phyloP scores from a whole-genome alignment of 37 sponge, comb jelly and placozoan species.

The Agelas oroides region DNA sequence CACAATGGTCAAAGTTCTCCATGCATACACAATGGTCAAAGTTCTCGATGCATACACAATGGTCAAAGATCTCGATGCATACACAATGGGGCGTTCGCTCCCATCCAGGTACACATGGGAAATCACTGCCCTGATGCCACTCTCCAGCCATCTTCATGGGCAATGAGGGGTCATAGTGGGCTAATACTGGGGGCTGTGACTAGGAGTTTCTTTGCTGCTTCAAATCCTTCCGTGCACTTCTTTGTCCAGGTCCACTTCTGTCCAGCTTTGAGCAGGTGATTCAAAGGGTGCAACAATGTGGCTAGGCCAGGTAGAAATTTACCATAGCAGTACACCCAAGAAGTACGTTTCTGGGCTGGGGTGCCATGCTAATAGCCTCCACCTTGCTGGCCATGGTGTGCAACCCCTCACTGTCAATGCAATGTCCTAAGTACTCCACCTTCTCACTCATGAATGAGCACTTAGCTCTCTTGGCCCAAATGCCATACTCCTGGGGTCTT shows the following conservation, averaged over 20 bases:
- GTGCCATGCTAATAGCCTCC: slow-evolving; percentile 37
- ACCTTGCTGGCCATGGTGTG: slow-evolving; percentile 26
- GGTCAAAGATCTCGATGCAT: no score
- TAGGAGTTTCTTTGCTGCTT: slow-evolving; percentile 12
- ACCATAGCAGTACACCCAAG: slow-evolving; percentile 43
- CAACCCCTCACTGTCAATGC: slow-evolving; percentile 23
- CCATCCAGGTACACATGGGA: slow-evolving; percentile 53
- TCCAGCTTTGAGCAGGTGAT: slow-evolving; percentile 18
- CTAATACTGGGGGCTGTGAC: slow-evolving; percentile 22
- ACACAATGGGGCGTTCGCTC: slow-evolving; percentile 35
- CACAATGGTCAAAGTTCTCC: no score
- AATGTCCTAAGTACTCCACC: slow-evolving; percentile 48
- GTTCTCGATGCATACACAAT: slow-evolving; percentile 49
- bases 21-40: not conserved
- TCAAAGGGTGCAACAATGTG: slow-evolving; percentile 20
- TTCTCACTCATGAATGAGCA: slow-evolving; percentile 15
- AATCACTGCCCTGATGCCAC: slow-evolving; percentile 56
- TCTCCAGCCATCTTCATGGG: slow-evolving; percentile 45
- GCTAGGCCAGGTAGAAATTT: slow-evolving; percentile 60
- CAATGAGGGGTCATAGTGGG: slow-evolving; percentile 44
- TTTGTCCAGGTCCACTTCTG: slow-evolving; percentile 35
- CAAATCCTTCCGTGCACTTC: slow-evolving; percentile 9
- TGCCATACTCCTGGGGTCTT: not conserved
- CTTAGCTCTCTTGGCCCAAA: slow-evolving; percentile 9
- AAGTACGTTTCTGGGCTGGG: slow-evolving; percentile 36